Percentiles rank a stretch among this genome's conserved stretches.
These are phyloP conservation scores for Pollenia amentaria DNA, from an alignment of 2,888 invertebrate species.

Conservation along the genomic window DNA sequence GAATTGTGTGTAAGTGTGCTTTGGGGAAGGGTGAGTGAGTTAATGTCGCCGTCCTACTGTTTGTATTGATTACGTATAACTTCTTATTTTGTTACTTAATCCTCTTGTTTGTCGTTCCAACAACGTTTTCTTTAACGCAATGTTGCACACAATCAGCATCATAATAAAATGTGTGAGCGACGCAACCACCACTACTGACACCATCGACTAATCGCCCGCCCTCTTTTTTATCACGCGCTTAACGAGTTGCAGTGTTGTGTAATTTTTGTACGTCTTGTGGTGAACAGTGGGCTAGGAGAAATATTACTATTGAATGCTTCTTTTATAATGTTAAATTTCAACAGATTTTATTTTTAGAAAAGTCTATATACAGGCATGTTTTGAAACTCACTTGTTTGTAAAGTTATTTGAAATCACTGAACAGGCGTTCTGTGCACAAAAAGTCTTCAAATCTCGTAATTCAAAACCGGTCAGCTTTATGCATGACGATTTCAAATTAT, in stretches of 20 bases:
- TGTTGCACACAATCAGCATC: slow-evolving; percentile 69
- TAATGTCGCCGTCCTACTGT: slow-evolving; percentile 47
- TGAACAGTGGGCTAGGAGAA: slow-evolving; percentile 42
- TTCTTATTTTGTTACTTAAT: slow-evolving; percentile 73
- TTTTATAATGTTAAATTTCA: no score
- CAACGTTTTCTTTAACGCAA: slow-evolving; percentile 60
- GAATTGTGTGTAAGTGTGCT: neutral
- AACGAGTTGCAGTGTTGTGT: slow-evolving; percentile 24
- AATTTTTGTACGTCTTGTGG: slow-evolving; percentile 17
- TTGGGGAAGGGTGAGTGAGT: neutral
- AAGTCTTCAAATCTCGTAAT: no score
- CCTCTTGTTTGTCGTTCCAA: slow-evolving; percentile 73
- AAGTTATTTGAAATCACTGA: no score
- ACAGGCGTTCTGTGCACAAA: no score
- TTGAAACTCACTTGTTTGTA: no score
- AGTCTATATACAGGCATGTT: no score
- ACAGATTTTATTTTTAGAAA: no score
- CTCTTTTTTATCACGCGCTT: slow-evolving; percentile 12
- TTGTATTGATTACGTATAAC: slow-evolving; percentile 72
- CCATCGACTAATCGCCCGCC: slow-evolving; percentile 17
- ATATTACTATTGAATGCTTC: neutral
- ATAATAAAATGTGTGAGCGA: slow-evolving; percentile 44
- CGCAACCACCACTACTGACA: slow-evolving; percentile 46
- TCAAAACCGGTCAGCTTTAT: no score
- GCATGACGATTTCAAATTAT: no score